These are phyloP conservation scores for Anguilla obscura DNA, from an alignment of 2,797 vertebrate species.

Conservation along the genomic window DNA sequence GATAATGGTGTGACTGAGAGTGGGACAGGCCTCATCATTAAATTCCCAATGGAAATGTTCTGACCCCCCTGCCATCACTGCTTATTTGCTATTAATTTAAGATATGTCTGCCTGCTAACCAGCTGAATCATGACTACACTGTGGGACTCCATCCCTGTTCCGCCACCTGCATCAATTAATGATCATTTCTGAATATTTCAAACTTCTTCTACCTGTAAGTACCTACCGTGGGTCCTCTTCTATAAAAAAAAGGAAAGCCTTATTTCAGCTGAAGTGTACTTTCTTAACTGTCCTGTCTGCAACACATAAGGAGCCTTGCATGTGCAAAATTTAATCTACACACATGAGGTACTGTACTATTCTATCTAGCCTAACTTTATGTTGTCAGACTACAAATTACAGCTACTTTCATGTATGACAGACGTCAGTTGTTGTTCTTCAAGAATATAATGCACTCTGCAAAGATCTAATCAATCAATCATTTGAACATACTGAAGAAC, in stretches of 20 bases:
- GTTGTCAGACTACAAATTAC: neutral
- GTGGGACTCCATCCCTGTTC: slow-evolving; percentile 44
- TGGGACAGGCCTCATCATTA: slow-evolving; percentile 22
- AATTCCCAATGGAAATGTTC: slow-evolving; percentile 25
- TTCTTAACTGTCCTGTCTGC: slow-evolving; percentile 34
- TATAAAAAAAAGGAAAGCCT: slow-evolving; percentile 37
- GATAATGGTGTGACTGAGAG: slow-evolving; percentile 24
- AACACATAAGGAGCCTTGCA: neutral
- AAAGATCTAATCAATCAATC: neutral
- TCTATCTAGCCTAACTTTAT: neutral
- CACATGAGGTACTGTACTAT: neutral
- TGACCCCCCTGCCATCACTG: neutral
- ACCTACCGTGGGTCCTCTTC: slow-evolving; percentile 53
- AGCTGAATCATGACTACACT: slow-evolving; percentile 26
- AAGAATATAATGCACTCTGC: neutral
- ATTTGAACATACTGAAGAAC: neutral
- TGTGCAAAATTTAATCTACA: neutral
- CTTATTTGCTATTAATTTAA: slow-evolving; percentile 29
- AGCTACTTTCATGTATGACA: neutral
- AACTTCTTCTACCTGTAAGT: slow-evolving; percentile 57
- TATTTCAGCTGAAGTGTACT: slow-evolving; percentile 39
- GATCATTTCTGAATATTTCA: slow-evolving; percentile 72
- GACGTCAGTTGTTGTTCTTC: neutral
- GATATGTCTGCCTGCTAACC: neutral
- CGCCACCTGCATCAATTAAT: slow-evolving; percentile 61